phyloP scores from a whole-genome alignment of 2,888 invertebrate genomes.

The Ornithoptera priamus region DNA sequence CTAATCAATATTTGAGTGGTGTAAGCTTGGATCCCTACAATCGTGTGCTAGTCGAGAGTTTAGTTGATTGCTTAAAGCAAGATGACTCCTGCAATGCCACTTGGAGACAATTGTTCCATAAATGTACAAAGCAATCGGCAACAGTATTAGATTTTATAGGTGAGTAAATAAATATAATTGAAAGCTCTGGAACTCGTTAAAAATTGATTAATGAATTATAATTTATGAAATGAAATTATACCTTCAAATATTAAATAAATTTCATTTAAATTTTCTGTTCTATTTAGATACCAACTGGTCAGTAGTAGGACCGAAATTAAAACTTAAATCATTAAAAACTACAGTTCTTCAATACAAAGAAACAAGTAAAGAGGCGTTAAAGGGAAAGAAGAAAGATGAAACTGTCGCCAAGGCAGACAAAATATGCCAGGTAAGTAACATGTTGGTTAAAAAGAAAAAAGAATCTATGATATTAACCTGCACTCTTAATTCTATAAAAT shows the following conservation, averaged over 20 bases:
- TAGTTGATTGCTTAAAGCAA: conserved; percentile 80
- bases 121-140: conserved; percentile 83
- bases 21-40: conserved; percentile 67
- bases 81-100: conserved; percentile 83
- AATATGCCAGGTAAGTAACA: conserved; percentile 67
- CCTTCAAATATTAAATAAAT: no score
- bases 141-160: conserved; percentile 81
- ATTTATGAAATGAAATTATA: no score
- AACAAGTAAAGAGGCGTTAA: conserved; percentile 64
- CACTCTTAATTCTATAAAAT: no score
- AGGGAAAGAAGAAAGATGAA: conserved; percentile 74
- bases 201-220: background rate
- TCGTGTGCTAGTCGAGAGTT: conserved; percentile 80
- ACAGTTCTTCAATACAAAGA: conserved; percentile 64
- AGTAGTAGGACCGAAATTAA: conserved; percentile 59
- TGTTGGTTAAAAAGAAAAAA: no score
- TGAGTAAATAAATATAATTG: conserved; percentile 46
- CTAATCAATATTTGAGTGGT: conserved; percentile 71
- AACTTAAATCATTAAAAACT: conserved; percentile 61
- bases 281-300: conserved; percentile 63
- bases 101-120: conserved; percentile 85
- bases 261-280: background rate
- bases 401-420: conserved; percentile 65
- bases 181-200: background rate
- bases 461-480: no score